phyloP scores from a whole-genome alignment of 2,797 vertebrate genomes.

The Chelon labrosus region DNA sequence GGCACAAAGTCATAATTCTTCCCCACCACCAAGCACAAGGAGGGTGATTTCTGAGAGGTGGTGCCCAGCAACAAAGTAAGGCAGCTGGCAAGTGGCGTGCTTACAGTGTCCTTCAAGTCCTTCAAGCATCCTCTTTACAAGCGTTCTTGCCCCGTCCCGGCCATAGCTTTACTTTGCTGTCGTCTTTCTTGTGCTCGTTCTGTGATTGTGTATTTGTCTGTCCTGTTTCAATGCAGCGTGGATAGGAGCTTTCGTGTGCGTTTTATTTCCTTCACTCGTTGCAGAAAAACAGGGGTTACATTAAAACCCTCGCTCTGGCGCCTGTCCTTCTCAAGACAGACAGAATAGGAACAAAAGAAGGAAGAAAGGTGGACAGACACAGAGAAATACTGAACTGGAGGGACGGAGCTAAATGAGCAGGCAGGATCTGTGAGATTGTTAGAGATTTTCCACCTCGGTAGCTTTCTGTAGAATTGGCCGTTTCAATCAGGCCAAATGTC shows the following conservation, averaged over 20 bases:
- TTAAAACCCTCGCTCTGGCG: constrained; percentile 39
- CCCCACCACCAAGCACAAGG: constrained; percentile 57
- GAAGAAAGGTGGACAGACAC: constrained; percentile 53
- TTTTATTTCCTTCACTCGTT: constrained; percentile 51
- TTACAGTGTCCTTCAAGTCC: constrained; percentile 64
- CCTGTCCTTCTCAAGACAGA: constrained; percentile 58
- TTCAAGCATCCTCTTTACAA: constrained; percentile 48
- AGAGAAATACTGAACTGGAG: constrained; percentile 43
- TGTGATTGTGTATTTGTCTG: constrained; percentile 72
- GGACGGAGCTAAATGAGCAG: constrained; percentile 53
- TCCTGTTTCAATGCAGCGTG: constrained; percentile 67
- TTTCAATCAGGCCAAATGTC: constrained; percentile 87
- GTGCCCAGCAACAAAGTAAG: constrained; percentile 62
- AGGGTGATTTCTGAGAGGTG: constrained; percentile 67
- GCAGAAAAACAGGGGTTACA: constrained; percentile 33
- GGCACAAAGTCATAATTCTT: constrained; percentile 81
- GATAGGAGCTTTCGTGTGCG: constrained; percentile 64
- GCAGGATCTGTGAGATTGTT: constrained; percentile 56
- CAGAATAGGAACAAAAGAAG: constrained; percentile 52
- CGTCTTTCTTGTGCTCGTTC: constrained; percentile 72
- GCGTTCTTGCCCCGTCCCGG: constrained; percentile 19
- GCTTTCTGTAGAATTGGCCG: constrained; percentile 79
- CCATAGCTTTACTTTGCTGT: constrained; percentile 71
- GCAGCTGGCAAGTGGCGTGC: constrained; percentile 46
- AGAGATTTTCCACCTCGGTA: constrained; percentile 78